Evolutionary conservation across 2,113 vertebrate species (phyloP), one percentile per base, ranked within the genome.

Genomic region (Lophura nycthemera): DNA sequence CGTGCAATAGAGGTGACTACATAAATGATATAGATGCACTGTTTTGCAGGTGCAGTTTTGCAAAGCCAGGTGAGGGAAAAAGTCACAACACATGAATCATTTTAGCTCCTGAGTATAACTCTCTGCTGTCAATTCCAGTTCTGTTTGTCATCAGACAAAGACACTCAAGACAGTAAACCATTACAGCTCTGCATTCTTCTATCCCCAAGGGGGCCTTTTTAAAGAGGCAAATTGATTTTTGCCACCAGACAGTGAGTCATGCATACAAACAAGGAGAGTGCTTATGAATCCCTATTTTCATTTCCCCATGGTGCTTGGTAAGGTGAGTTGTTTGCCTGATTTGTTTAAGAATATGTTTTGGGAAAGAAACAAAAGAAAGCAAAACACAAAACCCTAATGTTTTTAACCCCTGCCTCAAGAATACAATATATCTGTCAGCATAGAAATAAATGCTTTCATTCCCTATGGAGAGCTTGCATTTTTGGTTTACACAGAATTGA

Each of bases 141-240:
- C 77, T 96, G 92, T 96, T 96, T 96, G 93, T 96, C 96, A 89
- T 96, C 95, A 92, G 72, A 81, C 92, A 96, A 90, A 97, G 91
- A 80, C 86, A 88, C 77, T 83, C 25, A 42, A 96, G 96, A 95
- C 93, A 95, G 93, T 78, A 96, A 97, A 88, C 61, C 93, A 90
- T 93, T 95, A 95, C 83, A 92, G 76, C 56, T 93, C 73, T 92
- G 82, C 65, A 95, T 94, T 85, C 42, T 70, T 92, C 96, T 81
- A n/a, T 78, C 77, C 83, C 86, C 76, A 87, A 92, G 90, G 88
- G 81, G 65, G 6, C 63, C 77, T 96, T 83, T 94, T 89, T 93
- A 95, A 94, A 94, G 94, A 93, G 76, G 85, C 48, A 90, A 90
- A 97, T 96, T 95, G 94, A 86, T 97, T 97, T 97, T 94, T 92